A percentile compares a stretch with the other conserved stretches of the same genome.
Evolutionary conservation across 2,113 vertebrate species (phyloP).

Genomic region (Naja naja): DNA sequence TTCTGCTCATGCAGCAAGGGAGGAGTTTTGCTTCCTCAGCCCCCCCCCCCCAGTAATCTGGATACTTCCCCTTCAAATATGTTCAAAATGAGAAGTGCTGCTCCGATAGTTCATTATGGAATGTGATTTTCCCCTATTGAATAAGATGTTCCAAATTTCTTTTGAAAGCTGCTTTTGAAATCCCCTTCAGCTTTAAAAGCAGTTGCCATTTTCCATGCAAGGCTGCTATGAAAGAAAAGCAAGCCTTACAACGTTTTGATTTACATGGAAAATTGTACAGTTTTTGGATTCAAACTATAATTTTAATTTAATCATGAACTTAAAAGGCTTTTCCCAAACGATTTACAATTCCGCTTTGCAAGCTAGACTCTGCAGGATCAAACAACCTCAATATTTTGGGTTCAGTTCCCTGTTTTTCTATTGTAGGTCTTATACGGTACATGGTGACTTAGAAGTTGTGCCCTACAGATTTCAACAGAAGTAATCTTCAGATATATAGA

Average conservation of each 20-base stretch:
- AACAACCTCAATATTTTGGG: not conserved
- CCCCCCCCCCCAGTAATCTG: not conserved
- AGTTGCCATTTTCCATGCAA: not conserved
- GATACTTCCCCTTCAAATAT: not conserved
- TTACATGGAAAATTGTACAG: not conserved
- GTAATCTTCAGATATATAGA: too few relatives aligned
- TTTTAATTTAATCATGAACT: not conserved
- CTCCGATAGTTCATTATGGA: not conserved
- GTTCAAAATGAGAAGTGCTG: not conserved
- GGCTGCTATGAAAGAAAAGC: not conserved
- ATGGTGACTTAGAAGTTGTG: not conserved
- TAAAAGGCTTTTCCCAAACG: not conserved
- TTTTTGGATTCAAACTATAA: not conserved
- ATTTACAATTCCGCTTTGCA: too few relatives aligned
- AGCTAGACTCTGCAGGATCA: not conserved
- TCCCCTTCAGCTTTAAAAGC: not conserved
- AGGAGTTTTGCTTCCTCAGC: not conserved
- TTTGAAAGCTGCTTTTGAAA: not conserved
- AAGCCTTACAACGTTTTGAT: not conserved
- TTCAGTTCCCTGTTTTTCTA: not conserved
- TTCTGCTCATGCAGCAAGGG: not conserved
- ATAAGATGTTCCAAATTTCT: not conserved
- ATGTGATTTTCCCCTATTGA: not conserved
- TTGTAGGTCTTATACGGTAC: not conserved
- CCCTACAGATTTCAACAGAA: not conserved